Evolutionary conservation across 2,888 invertebrate species (phyloP), one percentile per base, ranked within the genome.

Genomic region (Trichopoda pennipes): DNA sequence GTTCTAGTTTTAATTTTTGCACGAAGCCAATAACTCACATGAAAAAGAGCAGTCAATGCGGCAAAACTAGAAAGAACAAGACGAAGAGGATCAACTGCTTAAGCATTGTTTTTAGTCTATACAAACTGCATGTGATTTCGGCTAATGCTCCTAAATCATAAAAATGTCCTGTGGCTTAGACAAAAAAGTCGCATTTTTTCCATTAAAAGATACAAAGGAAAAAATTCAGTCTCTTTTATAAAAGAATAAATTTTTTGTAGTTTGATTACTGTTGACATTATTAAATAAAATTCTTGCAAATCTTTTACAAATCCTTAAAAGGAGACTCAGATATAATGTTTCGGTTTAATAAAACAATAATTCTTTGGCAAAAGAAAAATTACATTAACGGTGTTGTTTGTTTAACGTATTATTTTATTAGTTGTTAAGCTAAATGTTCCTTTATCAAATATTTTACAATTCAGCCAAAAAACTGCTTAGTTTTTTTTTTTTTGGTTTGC

Each of bases 251-350:
- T 64, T 66, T 47, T 28, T 56, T 35, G 44, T 70, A 77, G 32
- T 61, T 80, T 82, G 69, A 84, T 79, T 80, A 83, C 76, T 84
- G 83, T 84, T 85, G 85, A 85, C 84, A 85, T 79, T 66, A 84
- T 82, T 53, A 82, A 72, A 61, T 42, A 38, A 28, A 74, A 72
- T 75, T 51, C 76, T 58, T 79, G 63, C 42, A 82, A 79, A 79
- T 75, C 75, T 72, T 35, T 75, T 38, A 35, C 63, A 58, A 61
- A 28, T 56, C 35, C 19, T 7, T 44, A n/a, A 44, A 32, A 12
- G 38, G 56, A 73, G 28, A 51, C 16, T 28, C 17, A 14, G 44
- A 16, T 42, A 14, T 16, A 38, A n/a, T 23, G 19, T 12, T 66
- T 60, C 66, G 16, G 21, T 60, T 17, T 21, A 66, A 61, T 68